These are phyloP conservation scores for Takifugu rubripes DNA, from an alignment of 2,797 vertebrate genomes.

Conservation along the genomic window DNA sequence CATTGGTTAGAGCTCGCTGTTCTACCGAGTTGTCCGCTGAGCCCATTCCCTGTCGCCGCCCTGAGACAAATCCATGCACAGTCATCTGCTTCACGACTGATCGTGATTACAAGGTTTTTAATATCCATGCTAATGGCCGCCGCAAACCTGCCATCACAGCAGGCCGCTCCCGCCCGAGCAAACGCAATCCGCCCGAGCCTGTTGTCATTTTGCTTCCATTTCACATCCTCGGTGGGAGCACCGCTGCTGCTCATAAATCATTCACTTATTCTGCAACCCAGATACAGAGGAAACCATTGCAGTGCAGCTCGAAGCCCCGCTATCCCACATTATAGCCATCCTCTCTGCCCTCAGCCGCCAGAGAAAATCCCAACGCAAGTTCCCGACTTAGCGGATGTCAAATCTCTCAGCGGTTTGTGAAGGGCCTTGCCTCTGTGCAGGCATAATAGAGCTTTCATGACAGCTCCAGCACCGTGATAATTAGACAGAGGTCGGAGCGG, in stretches of 20 bases:
- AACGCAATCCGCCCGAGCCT: slow-evolving; percentile 47
- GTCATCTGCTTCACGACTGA: slow-evolving; percentile 11
- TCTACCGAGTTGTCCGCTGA: not conserved
- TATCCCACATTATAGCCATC: slow-evolving; percentile 20
- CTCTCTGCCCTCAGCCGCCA: slow-evolving; percentile 29
- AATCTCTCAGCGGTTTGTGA: slow-evolving; percentile 36
- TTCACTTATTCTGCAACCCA: slow-evolving; percentile 63
- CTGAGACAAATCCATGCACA: slow-evolving; percentile 10
- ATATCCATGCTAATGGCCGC: slow-evolving; percentile 17
- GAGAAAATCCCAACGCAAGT: slow-evolving; percentile 31
- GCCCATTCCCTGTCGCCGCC: not conserved
- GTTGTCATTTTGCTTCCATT: slow-evolving; percentile 53
- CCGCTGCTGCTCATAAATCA: slow-evolving; percentile 62
- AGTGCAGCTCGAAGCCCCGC: slow-evolving; percentile 18
- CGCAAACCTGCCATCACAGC: slow-evolving; percentile 17
- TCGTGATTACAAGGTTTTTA: slow-evolving; percentile 23
- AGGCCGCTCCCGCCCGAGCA: slow-evolving; percentile 42
- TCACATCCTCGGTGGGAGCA: slow-evolving; percentile 48
- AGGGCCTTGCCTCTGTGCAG: slow-evolving; percentile 16
- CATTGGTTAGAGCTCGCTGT: not conserved
- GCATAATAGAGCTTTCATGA: slow-evolving; percentile 43
- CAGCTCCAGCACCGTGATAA: slow-evolving; percentile 47
- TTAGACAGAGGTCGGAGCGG: slow-evolving; percentile 43
- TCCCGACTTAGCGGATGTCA: slow-evolving; percentile 44
- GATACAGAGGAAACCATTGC: slow-evolving; percentile 40